Evolutionary conservation across 1,140 invertebrate species (phyloP).

Genomic region (Drosophila paulistorum): DNA sequence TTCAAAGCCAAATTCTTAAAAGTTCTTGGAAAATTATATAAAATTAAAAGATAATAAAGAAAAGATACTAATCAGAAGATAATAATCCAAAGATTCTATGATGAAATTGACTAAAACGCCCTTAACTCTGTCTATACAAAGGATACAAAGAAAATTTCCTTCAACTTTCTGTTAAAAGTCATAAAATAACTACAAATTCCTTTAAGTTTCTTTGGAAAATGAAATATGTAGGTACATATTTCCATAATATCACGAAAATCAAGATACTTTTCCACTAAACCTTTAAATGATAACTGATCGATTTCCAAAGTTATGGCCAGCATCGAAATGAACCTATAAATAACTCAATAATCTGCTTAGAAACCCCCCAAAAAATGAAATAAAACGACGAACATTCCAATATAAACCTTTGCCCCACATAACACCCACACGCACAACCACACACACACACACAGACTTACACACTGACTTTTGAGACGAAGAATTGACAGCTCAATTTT

Average conservation of each 20-base stretch:
- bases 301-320: neutral
- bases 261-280: neutral
- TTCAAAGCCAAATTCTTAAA: too few species aligned
- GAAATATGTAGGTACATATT: neutral
- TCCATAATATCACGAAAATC: neutral
- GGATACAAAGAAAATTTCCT: too few species aligned
- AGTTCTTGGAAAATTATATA: too few species aligned
- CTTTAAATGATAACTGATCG: constrained; percentile 4
- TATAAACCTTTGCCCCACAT: constrained; percentile 59
- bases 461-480: constrained; percentile 8
- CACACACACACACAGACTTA: neutral
- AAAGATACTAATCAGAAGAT: too few species aligned
- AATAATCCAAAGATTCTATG: too few species aligned
- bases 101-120: too few species aligned
- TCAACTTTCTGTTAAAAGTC: too few species aligned
- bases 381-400: neutral
- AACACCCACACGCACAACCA: constrained; percentile 61
- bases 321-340: constrained; percentile 4
- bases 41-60: too few species aligned
- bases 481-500: constrained; percentile 77
- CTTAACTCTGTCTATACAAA: neutral
- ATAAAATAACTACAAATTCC: too few species aligned
- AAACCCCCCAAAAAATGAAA: neutral
- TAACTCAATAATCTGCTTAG: constrained; percentile 27
- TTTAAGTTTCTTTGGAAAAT: neutral